Evolutionary conservation across 2,797 vertebrate species (phyloP).

Genomic region (Enteromius mattozi): DNA sequence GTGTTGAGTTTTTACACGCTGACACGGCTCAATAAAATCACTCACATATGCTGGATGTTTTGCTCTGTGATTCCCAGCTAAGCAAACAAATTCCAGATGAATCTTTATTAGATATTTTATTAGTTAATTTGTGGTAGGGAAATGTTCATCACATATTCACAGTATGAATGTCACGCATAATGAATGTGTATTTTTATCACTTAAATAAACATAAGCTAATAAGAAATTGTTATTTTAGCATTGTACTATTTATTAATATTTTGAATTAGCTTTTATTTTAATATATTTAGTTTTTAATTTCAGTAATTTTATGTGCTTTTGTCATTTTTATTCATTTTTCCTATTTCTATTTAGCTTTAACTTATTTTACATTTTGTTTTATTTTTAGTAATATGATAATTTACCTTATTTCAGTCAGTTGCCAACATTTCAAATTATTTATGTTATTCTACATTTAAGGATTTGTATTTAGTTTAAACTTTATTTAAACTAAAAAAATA

Average conservation of each 20-base stretch:
- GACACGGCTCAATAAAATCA: not conserved
- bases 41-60: not conserved
- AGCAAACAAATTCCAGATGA: not conserved
- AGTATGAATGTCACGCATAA: not conserved
- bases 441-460: not conserved
- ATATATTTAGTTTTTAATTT: not conserved
- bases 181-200: not conserved
- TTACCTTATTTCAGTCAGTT: not conserved
- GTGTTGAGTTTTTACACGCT: not conserved
- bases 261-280: not conserved
- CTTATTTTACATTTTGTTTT: not conserved
- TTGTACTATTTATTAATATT: not conserved
- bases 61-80: not conserved
- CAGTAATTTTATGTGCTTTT: not conserved
- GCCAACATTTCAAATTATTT: not conserved
- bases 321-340: not conserved
- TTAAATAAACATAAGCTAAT: not conserved
- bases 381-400: not conserved
- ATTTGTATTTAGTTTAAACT: not conserved
- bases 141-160: not conserved
- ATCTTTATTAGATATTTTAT: not conserved
- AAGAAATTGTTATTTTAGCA: not conserved
- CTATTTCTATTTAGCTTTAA: not conserved
- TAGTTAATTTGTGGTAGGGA: not conserved
- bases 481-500: not conserved